Evolutionary conservation across 2,888 invertebrate species (phyloP), one percentile per base, ranked within the genome.

Genomic region (Malacosoma neustria): DNA sequence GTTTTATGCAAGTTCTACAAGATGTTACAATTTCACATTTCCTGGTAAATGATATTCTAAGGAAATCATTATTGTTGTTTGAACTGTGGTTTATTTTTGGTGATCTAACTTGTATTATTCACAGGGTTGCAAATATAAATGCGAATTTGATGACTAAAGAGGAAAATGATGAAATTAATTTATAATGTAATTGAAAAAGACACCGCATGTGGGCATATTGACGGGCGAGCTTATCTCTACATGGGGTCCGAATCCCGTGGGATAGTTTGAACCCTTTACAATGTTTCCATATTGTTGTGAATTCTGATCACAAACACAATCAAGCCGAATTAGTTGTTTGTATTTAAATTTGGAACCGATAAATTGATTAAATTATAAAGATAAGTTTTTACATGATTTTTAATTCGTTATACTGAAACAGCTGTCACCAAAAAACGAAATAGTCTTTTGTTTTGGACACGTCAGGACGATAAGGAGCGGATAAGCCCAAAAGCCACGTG

Each of bases 191-290:
- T 22, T 22, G 61, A 62, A 62, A 69, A 65, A 72, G 71, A 60
- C 65, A 59, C 75, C 53, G 53, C 72, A 81, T 82, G 81, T 72
- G 81, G 84, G 82, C 66, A 70, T 54, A 81, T 79, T 66, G 59
- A 55, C 56, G 50, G 59, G 56, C 62, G 57, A 50, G 65, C 65
- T 72, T 75, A 77, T 77, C 76, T 67, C 82, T 58, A 61, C 72
- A 75, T 72, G 82, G 84, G 82, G 82, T 72, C 73, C 54, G 51
- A 57, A 63, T 69, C 72, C 82, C 84, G 80, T 82, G 84, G 81
- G 81, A 82, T 67, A 68, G 54, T 61, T 48, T 44, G 67, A 72
- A 77, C 80, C 80, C 73, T 80, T 70, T 58, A 51, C 51, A 61
- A 22, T 22, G 22, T 22, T 22, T 22, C 22, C 22, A 9, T 22